These are phyloP conservation scores for Pristionchus pacificus DNA, from an alignment of 1,140 invertebrate species.

Conservation along the genomic window DNA sequence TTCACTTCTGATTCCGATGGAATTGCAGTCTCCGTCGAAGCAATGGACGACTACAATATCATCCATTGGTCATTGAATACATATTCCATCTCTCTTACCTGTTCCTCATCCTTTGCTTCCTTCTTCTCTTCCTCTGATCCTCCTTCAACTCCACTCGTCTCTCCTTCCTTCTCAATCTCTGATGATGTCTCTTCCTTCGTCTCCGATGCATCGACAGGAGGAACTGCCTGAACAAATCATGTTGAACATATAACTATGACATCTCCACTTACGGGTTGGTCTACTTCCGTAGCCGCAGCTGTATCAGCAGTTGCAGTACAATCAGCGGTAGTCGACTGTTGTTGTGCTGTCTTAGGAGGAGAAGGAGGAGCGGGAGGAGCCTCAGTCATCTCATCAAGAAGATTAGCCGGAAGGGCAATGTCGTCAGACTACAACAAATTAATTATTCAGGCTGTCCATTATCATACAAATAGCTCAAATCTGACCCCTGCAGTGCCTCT, in stretches of 20 bases:
- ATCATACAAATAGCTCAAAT: not conserved
- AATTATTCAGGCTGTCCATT: not conserved
- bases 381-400: not conserved
- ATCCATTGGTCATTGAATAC: no score
- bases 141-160: not conserved
- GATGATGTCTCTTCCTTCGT: not conserved
- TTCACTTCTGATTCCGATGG: no score
- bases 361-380: not conserved
- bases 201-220: not conserved
- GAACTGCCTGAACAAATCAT: not conserved
- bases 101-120: not conserved
- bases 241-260: not conserved
- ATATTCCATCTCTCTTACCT: no score
- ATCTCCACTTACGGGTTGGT: constrained; percentile 9
- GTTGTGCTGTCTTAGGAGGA: not conserved
- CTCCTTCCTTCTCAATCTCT: not conserved
- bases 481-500: not conserved
- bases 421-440: not conserved
- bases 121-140: not conserved
- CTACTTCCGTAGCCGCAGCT: constrained; percentile 1
- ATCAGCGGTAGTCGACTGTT: not conserved
- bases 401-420: not conserved
- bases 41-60: no score
- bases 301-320: no score
- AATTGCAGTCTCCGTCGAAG: no score